These are phyloP conservation scores for Drosophila parthenogenetica DNA, from an alignment of 2,888 invertebrate genomes.

Conservation along the genomic window DNA sequence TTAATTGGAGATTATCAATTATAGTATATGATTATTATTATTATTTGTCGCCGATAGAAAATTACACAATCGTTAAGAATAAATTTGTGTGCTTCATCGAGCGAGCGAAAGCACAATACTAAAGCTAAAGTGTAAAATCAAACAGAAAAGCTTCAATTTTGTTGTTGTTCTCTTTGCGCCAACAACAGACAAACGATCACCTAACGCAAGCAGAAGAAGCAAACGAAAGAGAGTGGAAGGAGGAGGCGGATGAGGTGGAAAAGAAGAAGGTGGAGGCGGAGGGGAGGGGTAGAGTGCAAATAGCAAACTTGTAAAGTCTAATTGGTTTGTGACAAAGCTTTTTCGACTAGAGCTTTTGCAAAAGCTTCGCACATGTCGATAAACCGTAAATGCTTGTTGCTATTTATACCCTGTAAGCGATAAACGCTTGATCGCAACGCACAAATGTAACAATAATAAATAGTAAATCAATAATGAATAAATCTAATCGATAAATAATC, in stretches of 20 bases:
- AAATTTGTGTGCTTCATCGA: constrained; percentile 27
- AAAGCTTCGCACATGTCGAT: constrained; percentile 26
- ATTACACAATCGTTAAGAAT: constrained; percentile 43
- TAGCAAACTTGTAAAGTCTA: constrained; percentile 12
- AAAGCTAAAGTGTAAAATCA: constrained; percentile 23
- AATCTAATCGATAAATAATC: no score
- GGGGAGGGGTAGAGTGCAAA: neutral
- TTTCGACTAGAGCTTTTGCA: constrained; percentile 16
- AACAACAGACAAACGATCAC: constrained; percentile 18
- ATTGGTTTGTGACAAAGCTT: constrained; percentile 41
- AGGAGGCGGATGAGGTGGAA: neutral
- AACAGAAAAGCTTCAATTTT: constrained; percentile 30
- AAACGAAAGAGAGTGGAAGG: neutral
- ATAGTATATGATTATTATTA: constrained; percentile 1
- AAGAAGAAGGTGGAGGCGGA: no score
- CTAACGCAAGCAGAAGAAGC: constrained; percentile 2
- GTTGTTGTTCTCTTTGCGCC: constrained; percentile 1
- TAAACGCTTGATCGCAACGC: neutral
- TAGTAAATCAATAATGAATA: neutral
- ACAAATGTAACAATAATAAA: neutral
- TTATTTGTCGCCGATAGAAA: constrained; percentile 22
- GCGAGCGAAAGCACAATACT: constrained; percentile 32
- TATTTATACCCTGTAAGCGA: constrained; percentile 10
- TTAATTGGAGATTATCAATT: constrained; percentile 18
- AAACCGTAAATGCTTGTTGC: constrained; percentile 17